Base-by-base conservation (phyloP, 2,888 invertebrate species). In the Conops quadrifasciatus region DNA sequence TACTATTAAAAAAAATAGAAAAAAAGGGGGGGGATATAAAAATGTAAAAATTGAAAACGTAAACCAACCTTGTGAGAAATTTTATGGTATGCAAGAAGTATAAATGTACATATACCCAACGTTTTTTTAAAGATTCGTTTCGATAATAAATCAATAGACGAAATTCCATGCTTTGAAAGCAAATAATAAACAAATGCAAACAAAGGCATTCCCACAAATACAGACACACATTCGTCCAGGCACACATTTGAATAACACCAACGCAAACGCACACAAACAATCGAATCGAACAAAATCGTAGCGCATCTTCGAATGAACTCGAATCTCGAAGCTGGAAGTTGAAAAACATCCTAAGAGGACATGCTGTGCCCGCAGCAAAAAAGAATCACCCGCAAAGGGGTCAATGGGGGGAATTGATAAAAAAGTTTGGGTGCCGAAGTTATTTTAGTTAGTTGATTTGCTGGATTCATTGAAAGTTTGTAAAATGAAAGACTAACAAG, bases 71-170 rank as follows among this genome's bases (percentile, higher is more conserved):
- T n/a, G n/a, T n/a, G n/a, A n/a, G n/a, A n/a, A n/a, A n/a, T n/a
- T n/a, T n/a, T n/a, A n/a, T n/a, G n/a, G n/a, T n/a, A n/a, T n/a
- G n/a, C n/a, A 66, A 66, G 66, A n/a, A n/a, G n/a, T n/a, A n/a
- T n/a, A n/a, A n/a, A n/a, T n/a, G 24, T 56, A 53, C 53, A 45
- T 26, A 56, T 26, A 67, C 58, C 26, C 45, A 58, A 67, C 58
- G n/a, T n/a, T 28, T 67, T 59, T 26, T 49, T 60, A 67, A 26
- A 21, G 67, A 67, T 36, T 59, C 59, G 49, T 47, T 47, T 59
- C 67, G 49, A 11, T 59, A 15, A 60, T 19, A 60, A 67, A 60
- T 67, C 28, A 16, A 30, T 28, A 19, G 16, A 59, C 45, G 13
- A 56, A 53, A 67, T 43, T 58, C 4, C 58, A 58, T 56, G 45